Evolutionary conservation across 2,113 vertebrate species (phyloP), one percentile per base, ranked within the genome.

Genomic region (Danio rerio): DNA sequence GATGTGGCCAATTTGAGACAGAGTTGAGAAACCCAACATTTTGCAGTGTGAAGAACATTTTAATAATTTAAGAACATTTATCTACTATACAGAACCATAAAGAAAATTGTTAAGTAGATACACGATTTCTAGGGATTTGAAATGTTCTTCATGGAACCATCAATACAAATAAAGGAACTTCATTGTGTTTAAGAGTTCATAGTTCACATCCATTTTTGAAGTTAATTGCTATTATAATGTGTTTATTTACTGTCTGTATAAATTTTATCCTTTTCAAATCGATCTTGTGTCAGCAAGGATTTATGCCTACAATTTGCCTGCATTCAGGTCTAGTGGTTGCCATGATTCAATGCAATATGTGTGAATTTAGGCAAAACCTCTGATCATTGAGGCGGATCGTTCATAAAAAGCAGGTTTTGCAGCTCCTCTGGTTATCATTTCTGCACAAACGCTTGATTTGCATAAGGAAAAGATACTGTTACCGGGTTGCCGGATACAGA

Each of bases 381-480:
- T 47, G 31, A n/a, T 59, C 16, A 58, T 47, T 75, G 73, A 43
- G 55, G 43, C 6, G 18, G 7, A 47, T 11, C 21, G 61, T 47
- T n/a, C 58, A 16, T n/a, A 42, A 74, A 42, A 3, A 13, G 31
- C 9, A 74, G 10, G 43, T 49, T 61, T 6, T 49, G 43, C 50
- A 16, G 42, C 43, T 77, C 58, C 47, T 40, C 68, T 71, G 68
- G 68, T 59, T 59, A 59, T 75, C 55, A 47, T 59, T 75, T 75
- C 72, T 6, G 5, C 72, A 86, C 79, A 90, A 87, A 88, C 50
- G 86, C 87, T 59, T 40, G 45, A 18, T 74, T 74, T 74, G 74
- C 56, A 71, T 52, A 71, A 12, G 47, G 18, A 71, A 49, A 77
- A 21, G 18, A 77, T 77, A 47, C 58, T 49, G 74, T 77, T 62